phyloP scores from a whole-genome alignment of 30 jellyfish, hydroid and myxozoan genomes.

The Aurelia coerulea region DNA sequence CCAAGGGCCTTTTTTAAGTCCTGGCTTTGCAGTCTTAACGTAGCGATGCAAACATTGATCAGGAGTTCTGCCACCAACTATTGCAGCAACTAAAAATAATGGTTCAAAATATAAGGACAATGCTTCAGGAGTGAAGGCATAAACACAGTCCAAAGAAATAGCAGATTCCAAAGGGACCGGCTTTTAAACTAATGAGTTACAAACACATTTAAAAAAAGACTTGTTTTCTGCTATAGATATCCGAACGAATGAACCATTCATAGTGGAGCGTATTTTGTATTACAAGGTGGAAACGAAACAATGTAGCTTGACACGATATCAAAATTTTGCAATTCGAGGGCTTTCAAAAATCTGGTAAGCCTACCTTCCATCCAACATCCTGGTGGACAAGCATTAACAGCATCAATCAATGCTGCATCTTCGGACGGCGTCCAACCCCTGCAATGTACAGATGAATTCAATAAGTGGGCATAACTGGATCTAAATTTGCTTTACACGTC shows the following conservation, averaged over 20 bases:
- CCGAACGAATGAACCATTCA: no score
- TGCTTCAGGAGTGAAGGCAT: no score
- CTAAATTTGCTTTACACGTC: background rate
- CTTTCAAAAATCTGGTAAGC: background rate
- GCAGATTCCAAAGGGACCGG: no score
- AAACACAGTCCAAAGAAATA: no score
- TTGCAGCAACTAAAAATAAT: conserved; percentile 68
- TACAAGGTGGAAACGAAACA: no score
- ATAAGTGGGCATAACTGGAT: background rate
- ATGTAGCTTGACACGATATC: no score
- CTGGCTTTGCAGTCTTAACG: conserved; percentile 71
- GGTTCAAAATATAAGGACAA: background rate
- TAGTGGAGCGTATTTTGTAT: no score
- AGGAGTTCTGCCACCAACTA: conserved; percentile 66
- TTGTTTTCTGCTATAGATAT: no score
- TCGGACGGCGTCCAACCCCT: conserved; percentile 83
- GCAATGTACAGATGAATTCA: background rate
- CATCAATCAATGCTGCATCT: conserved; percentile 60
- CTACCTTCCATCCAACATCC: conserved; percentile 80
- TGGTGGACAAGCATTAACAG: conserved; percentile 55
- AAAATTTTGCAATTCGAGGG: no score
- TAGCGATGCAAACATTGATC: conserved; percentile 79
- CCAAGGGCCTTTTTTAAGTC: conserved; percentile 76
- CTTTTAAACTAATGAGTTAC: no score
- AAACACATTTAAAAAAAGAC: no score